phyloP scores from a whole-genome alignment of 1,140 invertebrate genomes.

The Drosophila navojoa region DNA sequence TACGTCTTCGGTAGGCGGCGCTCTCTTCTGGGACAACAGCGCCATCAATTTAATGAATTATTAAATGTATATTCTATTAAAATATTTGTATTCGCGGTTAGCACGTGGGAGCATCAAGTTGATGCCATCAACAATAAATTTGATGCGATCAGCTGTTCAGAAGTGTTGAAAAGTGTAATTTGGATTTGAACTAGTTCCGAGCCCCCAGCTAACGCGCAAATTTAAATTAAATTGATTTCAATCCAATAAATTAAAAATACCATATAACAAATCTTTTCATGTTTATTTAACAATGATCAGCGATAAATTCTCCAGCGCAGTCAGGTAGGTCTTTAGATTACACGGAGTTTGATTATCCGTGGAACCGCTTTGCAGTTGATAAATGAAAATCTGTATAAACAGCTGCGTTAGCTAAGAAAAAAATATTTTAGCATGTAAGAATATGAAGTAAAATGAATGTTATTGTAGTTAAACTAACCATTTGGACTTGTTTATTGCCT shows the following conservation, averaged over 20 bases:
- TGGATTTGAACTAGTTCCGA: neutral
- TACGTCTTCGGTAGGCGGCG: constrained; percentile 1
- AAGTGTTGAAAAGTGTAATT: neutral
- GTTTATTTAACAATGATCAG: constrained; percentile 40
- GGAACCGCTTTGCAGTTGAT: constrained; percentile 36
- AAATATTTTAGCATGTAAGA: neutral
- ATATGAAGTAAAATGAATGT: no score
- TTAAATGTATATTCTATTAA: neutral
- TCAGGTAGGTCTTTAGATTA: constrained; percentile 15
- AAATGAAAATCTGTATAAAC: constrained; percentile 48
- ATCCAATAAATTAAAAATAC: no score
- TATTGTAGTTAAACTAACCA: constrained; percentile 15
- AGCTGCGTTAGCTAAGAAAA: constrained; percentile 36
- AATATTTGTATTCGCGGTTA: neutral
- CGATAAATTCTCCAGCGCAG: constrained; percentile 36
- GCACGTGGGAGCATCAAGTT: neutral
- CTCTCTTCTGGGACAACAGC: constrained; percentile 39
- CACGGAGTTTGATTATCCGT: neutral
- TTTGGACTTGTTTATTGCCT: constrained; percentile 11
- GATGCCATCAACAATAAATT: neutral
- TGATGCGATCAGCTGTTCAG: neutral
- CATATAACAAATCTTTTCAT: no score
- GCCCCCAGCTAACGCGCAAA: no score
- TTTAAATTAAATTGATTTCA: no score
- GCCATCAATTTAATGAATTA: constrained; percentile 43